Evolutionary conservation across 2,113 vertebrate species (phyloP), one percentile per base, ranked within the genome.

Genomic region (Lichenostomus cassidix): DNA sequence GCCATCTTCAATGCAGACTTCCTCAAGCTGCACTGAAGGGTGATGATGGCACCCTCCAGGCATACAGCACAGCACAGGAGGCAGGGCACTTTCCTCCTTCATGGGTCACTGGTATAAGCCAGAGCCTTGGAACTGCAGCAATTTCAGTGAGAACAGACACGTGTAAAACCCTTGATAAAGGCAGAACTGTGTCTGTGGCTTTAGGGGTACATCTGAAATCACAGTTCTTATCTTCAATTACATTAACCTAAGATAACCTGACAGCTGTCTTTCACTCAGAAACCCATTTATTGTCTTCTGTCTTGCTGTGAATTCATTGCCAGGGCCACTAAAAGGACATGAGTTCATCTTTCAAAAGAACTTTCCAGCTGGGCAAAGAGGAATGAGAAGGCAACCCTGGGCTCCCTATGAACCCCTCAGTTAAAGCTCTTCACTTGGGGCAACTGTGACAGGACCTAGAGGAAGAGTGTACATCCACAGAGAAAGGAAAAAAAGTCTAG

Each of bases 1-100:
- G 4, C 68, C 68, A 39, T 35, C 47, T 50, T 37, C 27, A 0
- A 0, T n/a, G 33, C 16, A 47, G 33, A 7, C 9, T 77, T 20
- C 46, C 35, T 63, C 19, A 28, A 18, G 31, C 29, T 4, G 1
- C 37, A 6, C 24, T 60, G 50, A 37, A 37, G 37, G n/a, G n/a
- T 37, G 71, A 52, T 58, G 50, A 22, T 35, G 59, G 52, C 69
- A 83, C 33, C 52, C n/a, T 41, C 25, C 59, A 19, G 8, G 35
- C 2, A 1, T 5, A 44, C 22, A 63, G 59, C 13, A 10, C 1
- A 35, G 52, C 13, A 10, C 1, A 35, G 52, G 39, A 83, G 9
- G n/a, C 14, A 73, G 23, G 53, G 28, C 13, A 52, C 47, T 11
- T 21, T 67, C 20, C 27, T 71, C 27, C 39, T 86, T 35, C 5